Evolutionary conservation across 1,140 invertebrate genomes (phyloP).

Genomic region (Pseudoatta argentina): DNA sequence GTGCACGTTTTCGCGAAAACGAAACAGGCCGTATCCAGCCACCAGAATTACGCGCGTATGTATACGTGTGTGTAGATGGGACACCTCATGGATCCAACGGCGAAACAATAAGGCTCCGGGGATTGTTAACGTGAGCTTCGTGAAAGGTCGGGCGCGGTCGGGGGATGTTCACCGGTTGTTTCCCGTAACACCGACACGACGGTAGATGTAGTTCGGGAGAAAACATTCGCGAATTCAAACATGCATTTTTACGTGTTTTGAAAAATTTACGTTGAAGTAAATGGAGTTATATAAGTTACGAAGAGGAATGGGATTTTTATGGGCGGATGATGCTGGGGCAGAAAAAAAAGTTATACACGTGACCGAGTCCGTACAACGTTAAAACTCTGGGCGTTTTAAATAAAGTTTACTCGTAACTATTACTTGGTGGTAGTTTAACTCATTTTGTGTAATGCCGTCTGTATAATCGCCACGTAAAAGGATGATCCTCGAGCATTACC

Average conservation of each 20-base stretch:
- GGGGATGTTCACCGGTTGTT: background rate
- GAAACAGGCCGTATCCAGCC: background rate
- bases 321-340: background rate
- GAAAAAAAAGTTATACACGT: background rate
- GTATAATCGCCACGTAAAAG: constrained; percentile 31
- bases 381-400: constrained; percentile 19
- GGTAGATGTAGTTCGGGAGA: background rate
- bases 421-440: constrained; percentile 35
- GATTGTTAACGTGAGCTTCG: background rate
- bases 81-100: background rate
- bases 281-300: constrained; percentile 11
- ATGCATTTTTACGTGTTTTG: constrained; percentile 20
- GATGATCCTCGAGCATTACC: constrained; percentile 33
- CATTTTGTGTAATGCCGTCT: constrained; percentile 22
- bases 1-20: background rate
- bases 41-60: background rate
- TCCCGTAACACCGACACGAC: background rate
- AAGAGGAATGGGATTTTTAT: background rate
- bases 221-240: constrained; percentile 1
- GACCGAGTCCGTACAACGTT: background rate
- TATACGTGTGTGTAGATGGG: background rate
- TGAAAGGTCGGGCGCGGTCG: background rate
- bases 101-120: constrained; percentile 1
- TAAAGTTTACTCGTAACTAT: constrained; percentile 42
- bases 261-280: constrained; percentile 31